phyloP scores from a whole-genome alignment of 2,797 vertebrate genomes.

The Myotis planiceps region DNA sequence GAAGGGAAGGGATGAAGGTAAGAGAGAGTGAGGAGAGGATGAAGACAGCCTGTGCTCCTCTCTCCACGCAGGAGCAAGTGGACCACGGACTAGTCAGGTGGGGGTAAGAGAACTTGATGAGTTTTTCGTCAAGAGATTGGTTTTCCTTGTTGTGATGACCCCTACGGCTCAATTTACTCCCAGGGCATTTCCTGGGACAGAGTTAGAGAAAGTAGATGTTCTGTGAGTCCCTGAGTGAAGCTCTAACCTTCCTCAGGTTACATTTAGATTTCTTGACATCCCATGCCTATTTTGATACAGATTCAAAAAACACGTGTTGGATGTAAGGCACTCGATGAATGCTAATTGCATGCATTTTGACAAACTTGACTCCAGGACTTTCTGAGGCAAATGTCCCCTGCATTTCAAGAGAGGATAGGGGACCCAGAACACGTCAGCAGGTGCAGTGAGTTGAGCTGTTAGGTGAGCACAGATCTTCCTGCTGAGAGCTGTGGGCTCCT shows the following conservation, averaged over 20 bases:
- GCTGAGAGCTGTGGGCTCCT: background rate
- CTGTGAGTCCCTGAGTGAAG: background rate
- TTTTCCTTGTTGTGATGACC: background rate
- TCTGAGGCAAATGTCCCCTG: background rate
- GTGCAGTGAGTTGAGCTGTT: background rate
- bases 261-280: background rate
- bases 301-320: background rate
- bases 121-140: background rate
- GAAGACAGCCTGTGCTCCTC: too few relatives aligned
- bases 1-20: background rate
- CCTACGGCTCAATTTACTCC: background rate
- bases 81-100: background rate
- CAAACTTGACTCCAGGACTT: background rate
- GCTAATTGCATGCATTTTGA: background rate
- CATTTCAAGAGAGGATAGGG: background rate
- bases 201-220: background rate
- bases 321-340: background rate
- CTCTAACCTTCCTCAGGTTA: background rate
- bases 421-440: background rate
- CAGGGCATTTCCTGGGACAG: background rate
- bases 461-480: background rate
- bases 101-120: background rate
- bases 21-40: background rate
- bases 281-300: background rate
- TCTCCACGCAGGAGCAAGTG: background rate